phyloP scores from a whole-genome alignment of 35 echinoderm and acorn worm species.

The Amphiura filiformis region DNA sequence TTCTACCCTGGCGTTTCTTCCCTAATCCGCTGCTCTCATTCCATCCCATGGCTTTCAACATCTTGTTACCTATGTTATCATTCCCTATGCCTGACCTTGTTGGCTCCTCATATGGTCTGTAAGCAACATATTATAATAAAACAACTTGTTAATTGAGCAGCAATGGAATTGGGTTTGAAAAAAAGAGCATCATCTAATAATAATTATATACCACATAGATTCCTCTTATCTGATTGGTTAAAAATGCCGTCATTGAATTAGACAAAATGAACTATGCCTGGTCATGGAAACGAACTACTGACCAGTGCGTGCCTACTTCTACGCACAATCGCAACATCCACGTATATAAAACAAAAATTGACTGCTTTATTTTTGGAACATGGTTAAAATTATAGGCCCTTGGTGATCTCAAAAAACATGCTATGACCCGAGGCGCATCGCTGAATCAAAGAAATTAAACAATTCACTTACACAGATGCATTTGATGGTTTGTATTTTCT shows the following conservation, averaged over 20 bases:
- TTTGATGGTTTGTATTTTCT: conserved; percentile 26
- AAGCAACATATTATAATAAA: neutral
- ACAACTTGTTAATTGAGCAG: neutral
- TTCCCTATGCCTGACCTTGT: conserved; percentile 63
- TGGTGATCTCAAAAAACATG: no score
- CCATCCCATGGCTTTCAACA: conserved; percentile 88
- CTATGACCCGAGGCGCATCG: neutral
- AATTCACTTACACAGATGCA: conserved; percentile 41
- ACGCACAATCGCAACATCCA: neutral
- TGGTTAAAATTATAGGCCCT: no score
- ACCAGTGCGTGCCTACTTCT: no score
- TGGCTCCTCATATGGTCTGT: conserved; percentile 71
- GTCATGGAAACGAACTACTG: neutral
- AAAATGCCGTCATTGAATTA: no score
- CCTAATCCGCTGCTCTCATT: conserved; percentile 66
- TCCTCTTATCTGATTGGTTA: no score
- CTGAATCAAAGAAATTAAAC: neutral
- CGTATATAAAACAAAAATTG: neutral
- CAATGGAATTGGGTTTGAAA: no score
- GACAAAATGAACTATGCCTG: no score
- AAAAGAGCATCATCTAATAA: no score
- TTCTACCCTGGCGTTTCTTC: conserved; percentile 67
- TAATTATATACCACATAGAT: neutral
- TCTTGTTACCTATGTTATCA: conserved; percentile 79
- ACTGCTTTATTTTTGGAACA: neutral